Evolutionary conservation across 2,797 vertebrate genomes (phyloP).

Genomic region (Poeciliopsis paucimaculata): DNA sequence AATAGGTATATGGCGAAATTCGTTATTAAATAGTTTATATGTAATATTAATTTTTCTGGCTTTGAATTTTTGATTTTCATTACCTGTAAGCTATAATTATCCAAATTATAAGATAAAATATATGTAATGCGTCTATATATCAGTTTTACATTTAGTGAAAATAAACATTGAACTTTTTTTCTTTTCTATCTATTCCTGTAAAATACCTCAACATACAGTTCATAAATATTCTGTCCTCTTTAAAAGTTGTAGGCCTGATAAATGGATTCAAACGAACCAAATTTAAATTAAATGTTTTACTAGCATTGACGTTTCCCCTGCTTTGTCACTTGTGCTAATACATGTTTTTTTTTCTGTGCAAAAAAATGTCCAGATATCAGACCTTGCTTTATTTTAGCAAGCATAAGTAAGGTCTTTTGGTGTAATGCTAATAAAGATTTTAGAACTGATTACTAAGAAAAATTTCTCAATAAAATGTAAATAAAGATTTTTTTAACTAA

Average conservation of each 20-base stretch:
- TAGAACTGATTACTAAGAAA: background rate
- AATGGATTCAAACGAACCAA: background rate
- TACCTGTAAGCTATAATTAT: background rate
- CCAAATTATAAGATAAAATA: background rate
- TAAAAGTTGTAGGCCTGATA: background rate
- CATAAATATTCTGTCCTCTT: background rate
- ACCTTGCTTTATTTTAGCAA: background rate
- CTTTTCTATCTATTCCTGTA: too few species aligned
- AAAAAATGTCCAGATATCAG: background rate
- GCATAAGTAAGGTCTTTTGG: background rate
- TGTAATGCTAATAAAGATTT: background rate
- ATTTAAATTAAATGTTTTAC: background rate
- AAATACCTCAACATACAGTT: too few species aligned
- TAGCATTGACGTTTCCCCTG: background rate
- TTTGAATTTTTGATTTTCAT: too few species aligned
- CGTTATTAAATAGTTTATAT: background rate
- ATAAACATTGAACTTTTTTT: too few species aligned
- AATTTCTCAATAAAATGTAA: background rate
- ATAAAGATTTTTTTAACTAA: background rate
- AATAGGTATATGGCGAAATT: background rate
- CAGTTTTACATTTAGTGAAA: background rate
- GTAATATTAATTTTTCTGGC: background rate
- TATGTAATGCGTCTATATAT: background rate
- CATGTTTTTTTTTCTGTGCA: background rate
- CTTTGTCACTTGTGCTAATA: background rate